Evolutionary conservation across 53 echinoderm and acorn worm species (phyloP).

Genomic region (Echinarachnius parma): DNA sequence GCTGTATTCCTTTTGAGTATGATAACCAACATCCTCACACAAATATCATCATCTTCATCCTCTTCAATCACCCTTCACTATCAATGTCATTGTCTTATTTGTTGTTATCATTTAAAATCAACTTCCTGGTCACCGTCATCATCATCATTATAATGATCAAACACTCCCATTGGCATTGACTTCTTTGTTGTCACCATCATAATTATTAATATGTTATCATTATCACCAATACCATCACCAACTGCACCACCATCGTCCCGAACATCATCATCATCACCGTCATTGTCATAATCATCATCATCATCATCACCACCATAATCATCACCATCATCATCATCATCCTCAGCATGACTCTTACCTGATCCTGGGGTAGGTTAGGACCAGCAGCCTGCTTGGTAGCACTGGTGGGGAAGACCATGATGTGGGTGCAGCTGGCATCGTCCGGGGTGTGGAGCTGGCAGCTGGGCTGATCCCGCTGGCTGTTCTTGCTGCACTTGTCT

Average conservation of each 20-base stretch:
- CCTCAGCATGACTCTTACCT: slow-evolving; percentile 6
- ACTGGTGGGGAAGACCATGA: slow-evolving; percentile 97
- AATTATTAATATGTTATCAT: neutral
- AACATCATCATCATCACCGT: neutral
- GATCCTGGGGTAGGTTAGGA: slow-evolving; percentile 6
- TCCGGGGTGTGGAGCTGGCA: slow-evolving; percentile 90
- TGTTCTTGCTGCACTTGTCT: slow-evolving; percentile 85
- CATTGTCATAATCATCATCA: neutral
- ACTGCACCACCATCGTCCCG: neutral
- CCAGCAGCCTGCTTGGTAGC: slow-evolving; percentile 76
- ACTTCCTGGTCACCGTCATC: neutral
- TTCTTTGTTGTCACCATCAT: neutral
- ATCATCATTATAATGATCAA: no score
- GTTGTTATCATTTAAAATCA: neutral
- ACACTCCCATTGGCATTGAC: neutral
- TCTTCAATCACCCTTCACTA: no score
- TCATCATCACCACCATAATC: neutral
- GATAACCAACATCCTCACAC: no score
- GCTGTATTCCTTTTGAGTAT: no score
- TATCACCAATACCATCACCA: neutral
- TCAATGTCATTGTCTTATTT: no score
- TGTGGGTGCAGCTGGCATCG: slow-evolving; percentile 92
- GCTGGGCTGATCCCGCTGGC: slow-evolving; percentile 83
- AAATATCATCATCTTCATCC: no score
- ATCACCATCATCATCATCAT: neutral